Evolutionary conservation across 2,797 vertebrate species (phyloP).

Genomic region (Cyclopterus lumpus): DNA sequence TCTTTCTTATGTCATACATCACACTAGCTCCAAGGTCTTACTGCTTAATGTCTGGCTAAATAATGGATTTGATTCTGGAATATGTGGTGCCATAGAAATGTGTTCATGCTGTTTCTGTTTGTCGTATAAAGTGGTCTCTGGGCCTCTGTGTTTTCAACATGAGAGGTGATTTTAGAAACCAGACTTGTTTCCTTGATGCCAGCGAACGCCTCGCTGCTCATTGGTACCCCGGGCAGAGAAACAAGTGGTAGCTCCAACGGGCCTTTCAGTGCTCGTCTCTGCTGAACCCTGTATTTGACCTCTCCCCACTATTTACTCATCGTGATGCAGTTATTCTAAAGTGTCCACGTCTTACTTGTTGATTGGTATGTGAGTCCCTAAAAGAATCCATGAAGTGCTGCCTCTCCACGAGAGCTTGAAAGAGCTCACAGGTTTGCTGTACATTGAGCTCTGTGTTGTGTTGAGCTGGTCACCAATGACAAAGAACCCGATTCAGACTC

Average conservation of each 20-base stretch:
- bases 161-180: not conserved
- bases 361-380: slow-evolving; percentile 15
- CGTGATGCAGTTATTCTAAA: slow-evolving; percentile 17
- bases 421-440: slow-evolving; percentile 4
- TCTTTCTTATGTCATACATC: not conserved
- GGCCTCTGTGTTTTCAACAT: not conserved
- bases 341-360: slow-evolving; percentile 17
- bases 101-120: not conserved
- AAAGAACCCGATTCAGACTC: slow-evolving; percentile 39
- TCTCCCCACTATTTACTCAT: slow-evolving; percentile 25
- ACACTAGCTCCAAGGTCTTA: slow-evolving; percentile 1
- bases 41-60: not conserved
- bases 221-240: not conserved
- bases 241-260: slow-evolving; percentile 21
- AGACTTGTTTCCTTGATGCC: not conserved
- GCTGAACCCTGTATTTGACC: slow-evolving; percentile 32
- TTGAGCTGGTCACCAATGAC: slow-evolving; percentile 9
- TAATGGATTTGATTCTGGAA: slow-evolving; percentile 9
- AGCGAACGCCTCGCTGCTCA: slow-evolving; percentile 11
- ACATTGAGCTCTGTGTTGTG: slow-evolving; percentile 11
- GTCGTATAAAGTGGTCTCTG: not conserved
- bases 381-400: slow-evolving; percentile 29
- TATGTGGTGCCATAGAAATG: slow-evolving; percentile 47
- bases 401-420: slow-evolving; percentile 26
- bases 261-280: slow-evolving; percentile 29